phyloP scores from a whole-genome alignment of 2,113 vertebrate genomes.

The Syrrhaptes paradoxus region DNA sequence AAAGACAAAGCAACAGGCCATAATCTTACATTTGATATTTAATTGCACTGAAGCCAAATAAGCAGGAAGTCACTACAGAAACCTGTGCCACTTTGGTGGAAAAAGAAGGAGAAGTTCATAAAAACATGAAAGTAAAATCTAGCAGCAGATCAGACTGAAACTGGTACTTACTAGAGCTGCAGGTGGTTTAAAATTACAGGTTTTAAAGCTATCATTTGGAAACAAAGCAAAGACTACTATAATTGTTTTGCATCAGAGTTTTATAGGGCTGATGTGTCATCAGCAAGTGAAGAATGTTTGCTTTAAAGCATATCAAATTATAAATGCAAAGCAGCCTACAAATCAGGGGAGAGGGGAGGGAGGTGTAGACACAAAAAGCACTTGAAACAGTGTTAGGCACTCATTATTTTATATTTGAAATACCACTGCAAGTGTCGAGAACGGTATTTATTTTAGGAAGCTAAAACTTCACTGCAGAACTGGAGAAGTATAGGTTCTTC shows the following conservation, averaged over 20 bases:
- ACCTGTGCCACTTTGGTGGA: background rate
- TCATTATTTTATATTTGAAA: background rate
- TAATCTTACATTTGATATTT: background rate
- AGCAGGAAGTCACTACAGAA: background rate
- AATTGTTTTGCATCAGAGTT: slow-evolving; percentile 29
- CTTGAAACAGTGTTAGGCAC: background rate
- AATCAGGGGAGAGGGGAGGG: background rate
- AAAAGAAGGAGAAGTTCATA: background rate
- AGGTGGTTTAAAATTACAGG: slow-evolving; percentile 64
- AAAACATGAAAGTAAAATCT: slow-evolving; percentile 5
- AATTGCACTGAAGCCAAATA: background rate
- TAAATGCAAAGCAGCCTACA: background rate
- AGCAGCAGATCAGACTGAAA: slow-evolving; percentile 6
- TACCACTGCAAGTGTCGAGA: background rate
- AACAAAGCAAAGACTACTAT: slow-evolving; percentile 5
- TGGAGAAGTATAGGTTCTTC: background rate
- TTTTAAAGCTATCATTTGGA: slow-evolving; percentile 47
- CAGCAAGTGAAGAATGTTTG: slow-evolving; percentile 9
- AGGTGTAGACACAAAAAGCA: background rate
- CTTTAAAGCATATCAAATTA: slow-evolving; percentile 14
- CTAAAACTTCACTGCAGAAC: background rate
- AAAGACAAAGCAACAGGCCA: background rate
- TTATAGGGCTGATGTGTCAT: background rate
- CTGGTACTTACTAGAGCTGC: slow-evolving; percentile 34
- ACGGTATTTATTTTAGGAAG: background rate